phyloP scores from a whole-genome alignment of 1,140 invertebrate species.

The Archegozetes longisetosus region DNA sequence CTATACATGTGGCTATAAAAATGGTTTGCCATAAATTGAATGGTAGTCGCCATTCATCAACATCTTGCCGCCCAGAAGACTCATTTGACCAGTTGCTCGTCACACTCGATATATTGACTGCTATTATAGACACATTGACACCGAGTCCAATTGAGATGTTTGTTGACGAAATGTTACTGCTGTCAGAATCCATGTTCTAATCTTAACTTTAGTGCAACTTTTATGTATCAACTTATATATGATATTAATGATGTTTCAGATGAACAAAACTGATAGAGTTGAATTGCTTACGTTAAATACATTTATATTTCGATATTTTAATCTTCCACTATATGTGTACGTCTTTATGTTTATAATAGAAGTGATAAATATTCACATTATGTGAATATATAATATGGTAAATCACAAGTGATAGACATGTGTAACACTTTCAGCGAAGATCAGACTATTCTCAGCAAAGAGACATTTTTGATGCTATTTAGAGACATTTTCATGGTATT shows the following conservation, averaged over 20 bases:
- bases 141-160: background rate
- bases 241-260: no score
- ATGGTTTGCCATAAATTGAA: slow-evolving; percentile 80
- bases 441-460: background rate
- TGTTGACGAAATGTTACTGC: background rate
- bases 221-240: background rate
- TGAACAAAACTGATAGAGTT: no score
- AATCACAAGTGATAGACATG: background rate
- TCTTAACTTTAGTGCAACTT: background rate
- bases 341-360: no score
- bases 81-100: background rate
- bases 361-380: no score
- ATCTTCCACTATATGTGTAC: no score
- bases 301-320: no score
- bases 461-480: background rate
- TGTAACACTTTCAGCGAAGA: background rate
- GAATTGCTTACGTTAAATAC: no score
- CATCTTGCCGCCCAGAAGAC: background rate
- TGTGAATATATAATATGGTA: no score
- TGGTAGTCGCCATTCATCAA: slow-evolving; percentile 37
- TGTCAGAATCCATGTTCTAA: background rate
- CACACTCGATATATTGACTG: background rate
- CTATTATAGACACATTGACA: background rate
- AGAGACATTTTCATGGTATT: background rate
- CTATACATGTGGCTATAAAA: slow-evolving; percentile 73